These are phyloP conservation scores for Passer domesticus DNA, from an alignment of 2,113 vertebrate genomes.

Conservation along the genomic window DNA sequence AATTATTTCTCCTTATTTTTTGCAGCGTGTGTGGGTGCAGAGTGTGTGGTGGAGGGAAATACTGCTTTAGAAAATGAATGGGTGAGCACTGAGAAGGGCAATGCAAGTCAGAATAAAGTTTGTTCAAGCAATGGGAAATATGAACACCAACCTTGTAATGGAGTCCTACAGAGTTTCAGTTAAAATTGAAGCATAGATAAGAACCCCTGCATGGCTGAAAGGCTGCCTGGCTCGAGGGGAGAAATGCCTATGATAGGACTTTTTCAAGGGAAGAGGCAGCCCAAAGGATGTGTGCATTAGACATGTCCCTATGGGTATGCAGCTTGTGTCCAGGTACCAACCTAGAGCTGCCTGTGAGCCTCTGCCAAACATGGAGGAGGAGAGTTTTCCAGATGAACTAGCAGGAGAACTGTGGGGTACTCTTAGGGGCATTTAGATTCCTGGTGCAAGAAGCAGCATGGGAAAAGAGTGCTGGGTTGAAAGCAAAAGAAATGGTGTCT, in stretches of 20 bases:
- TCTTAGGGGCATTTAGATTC: background rate
- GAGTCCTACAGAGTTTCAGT: background rate
- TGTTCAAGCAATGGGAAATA: background rate
- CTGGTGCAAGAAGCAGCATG: background rate
- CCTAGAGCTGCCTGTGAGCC: background rate
- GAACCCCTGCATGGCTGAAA: background rate
- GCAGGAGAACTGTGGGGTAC: background rate
- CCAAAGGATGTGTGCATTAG: background rate
- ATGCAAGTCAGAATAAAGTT: background rate
- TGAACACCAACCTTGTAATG: background rate
- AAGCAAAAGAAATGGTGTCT: background rate
- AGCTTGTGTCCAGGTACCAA: background rate
- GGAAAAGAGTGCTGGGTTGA: background rate
- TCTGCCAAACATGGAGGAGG: background rate
- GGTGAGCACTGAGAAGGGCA: background rate
- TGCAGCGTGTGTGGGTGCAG: background rate
- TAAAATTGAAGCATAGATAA: background rate
- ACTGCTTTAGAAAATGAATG: constrained; percentile 7
- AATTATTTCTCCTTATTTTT: constrained; percentile 3
- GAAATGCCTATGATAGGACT: background rate
- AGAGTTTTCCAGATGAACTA: background rate
- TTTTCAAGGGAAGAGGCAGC: background rate
- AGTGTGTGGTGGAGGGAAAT: background rate
- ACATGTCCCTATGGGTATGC: fast-evolving
- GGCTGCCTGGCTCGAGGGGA: background rate